Percentiles rank a stretch among this genome's conserved stretches.
Conservation (phyloP, 2,888 invertebrate species). For the Eilema caniola region DNA sequence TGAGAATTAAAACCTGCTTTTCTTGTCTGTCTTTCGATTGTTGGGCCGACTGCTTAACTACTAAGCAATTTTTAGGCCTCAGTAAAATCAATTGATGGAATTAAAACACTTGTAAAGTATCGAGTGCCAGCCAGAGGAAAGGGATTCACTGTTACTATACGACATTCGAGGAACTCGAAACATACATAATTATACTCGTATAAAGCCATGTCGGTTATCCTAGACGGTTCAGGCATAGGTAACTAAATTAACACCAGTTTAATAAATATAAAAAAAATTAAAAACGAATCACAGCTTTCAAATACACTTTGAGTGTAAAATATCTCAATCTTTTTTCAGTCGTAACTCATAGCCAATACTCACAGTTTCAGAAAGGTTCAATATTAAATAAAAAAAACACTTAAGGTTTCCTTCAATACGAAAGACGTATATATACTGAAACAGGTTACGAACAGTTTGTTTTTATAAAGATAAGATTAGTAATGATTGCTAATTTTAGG, state of each 20-base stretch:
- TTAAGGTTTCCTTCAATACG: background rate
- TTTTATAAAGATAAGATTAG: background rate
- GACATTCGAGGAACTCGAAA: slow-evolving; percentile 91
- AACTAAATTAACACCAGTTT: too few relatives aligned
- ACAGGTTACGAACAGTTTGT: background rate
- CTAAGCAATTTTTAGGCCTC: too few relatives aligned
- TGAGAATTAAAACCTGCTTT: too few relatives aligned
- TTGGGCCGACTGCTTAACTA: too few relatives aligned
- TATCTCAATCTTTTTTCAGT: background rate
- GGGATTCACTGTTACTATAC: slow-evolving; percentile 93
- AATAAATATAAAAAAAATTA: too few relatives aligned
- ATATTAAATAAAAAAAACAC: background rate
- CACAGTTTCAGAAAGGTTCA: background rate
- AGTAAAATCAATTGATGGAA: too few relatives aligned
- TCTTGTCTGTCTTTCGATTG: too few relatives aligned
- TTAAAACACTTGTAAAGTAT: too few relatives aligned
- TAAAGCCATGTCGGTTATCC: too few relatives aligned
- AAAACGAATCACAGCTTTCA: too few relatives aligned
- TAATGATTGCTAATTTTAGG: background rate
- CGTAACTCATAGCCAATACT: background rate
- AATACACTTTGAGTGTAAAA: too few relatives aligned
- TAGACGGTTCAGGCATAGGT: too few relatives aligned
- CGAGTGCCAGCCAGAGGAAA: slow-evolving; percentile 91
- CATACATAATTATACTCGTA: slow-evolving; percentile 86
- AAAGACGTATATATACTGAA: background rate